Base-by-base conservation (phyloP, 2,888 invertebrate genomes). In the Lamproptera curius region DNA sequence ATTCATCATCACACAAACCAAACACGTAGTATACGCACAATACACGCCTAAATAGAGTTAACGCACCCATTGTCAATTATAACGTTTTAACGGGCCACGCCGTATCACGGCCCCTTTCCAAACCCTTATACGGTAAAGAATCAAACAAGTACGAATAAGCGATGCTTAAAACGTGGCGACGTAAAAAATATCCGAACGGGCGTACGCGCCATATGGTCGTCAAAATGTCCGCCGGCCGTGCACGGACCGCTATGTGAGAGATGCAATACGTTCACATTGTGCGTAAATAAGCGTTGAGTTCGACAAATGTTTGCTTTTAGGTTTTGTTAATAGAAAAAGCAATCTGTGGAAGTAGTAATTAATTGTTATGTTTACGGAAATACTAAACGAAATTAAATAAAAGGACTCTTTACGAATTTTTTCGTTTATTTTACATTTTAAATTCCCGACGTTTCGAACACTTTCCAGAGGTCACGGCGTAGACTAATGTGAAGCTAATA, bases 51-150 rank as follows among this genome's bases (percentile, higher is more conserved):
- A 66, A 70, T 67, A 67, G 71, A 78, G 76, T 73, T 69, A 72
- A 66, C 63, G n/a, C 60, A 50, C 56, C 70, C 61, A 75, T 75
- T 76, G 74, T 76, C 66, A 65, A 65, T 37, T 33, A n/a, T n/a
- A 55, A 43, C 52, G 60, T 28, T 61, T 68, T 69, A 76, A 75
- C 74, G 67, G 72, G 70, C 54, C 67, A 57, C 70, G 70, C 67
- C 73, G 70, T 69, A 70, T 68, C 73, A 70, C 70, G 74, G 70
- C 69, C 70, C 73, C 72, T 76, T 79, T 76, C 73, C 70, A 72
- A 61, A 61, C 54, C 81, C 80, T 56, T 82, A 67, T 73, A 80
- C 39, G 79, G 81, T 51, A 59, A 59, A 63, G 57, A 50, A 44
- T 51, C 54, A 46, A 65, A 67, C 66, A 63, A 65, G 62, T 60